Evolutionary conservation across 2,888 invertebrate genomes (phyloP), one percentile per base, ranked within the genome.

Genomic region (Athalia circularis): DNA sequence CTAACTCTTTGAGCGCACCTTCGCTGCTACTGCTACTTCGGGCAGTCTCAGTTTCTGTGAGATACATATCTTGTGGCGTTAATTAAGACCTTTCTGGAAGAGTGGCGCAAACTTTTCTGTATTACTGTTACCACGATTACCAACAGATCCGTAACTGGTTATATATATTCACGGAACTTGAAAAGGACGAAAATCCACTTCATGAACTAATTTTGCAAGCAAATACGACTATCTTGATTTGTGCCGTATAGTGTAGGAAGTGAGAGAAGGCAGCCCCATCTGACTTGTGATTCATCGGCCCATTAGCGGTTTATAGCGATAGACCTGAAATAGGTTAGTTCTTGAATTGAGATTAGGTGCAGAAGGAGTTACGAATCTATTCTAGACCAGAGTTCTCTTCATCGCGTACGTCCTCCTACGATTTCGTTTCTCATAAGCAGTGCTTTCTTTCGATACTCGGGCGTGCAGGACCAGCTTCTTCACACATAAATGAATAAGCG

Each of bases 11-110:
- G 48, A 62, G 29, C 50, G 7, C 15, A 50, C 15, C 29, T 29
- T 29, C 0, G 29, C 29, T 29, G 29, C 29, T 29, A 29, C 29
- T 29, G 29, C 29, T 29, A 29, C 29, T 29, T 29, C 29, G 29
- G 29, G 29, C 29, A 29, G 3, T 62, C 59, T 59, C 11, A 62
- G 54, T 75, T 75, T 75, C 47, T 50, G 75, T 6, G 52, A 75
- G 75, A 75, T 75, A 50, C 52, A 61, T 75, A 75, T 75, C 75
- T 15, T 8, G 4, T 11, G 11, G 64, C 61, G 62, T 75, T 75
- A 75, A 75, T 75, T 62, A 75, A 65, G 7, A 3, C 43, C 45
- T 45, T 47, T 4, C 15, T 13, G 5, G 13, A 4, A 11, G 62
- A 13, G 13, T 4, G 15, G 29, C 29, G 2, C 29, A 29, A 29